Conservation (phyloP, 1,140 invertebrate genomes). For the Drosophila punjabiensis region DNA sequence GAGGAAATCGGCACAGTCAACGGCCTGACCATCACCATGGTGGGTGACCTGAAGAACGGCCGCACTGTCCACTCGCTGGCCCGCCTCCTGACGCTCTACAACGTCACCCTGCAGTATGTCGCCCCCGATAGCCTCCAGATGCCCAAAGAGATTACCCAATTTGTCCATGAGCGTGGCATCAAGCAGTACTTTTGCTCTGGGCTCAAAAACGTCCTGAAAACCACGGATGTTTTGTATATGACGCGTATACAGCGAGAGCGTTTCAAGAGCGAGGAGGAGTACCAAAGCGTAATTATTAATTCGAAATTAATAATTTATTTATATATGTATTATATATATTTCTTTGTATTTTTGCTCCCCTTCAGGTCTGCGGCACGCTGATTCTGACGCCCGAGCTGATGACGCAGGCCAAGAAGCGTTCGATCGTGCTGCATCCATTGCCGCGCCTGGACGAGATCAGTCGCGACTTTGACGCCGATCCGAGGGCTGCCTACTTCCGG, state of each 20-base stretch:
- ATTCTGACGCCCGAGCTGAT: constrained; percentile 97
- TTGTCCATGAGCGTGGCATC: constrained; percentile 92
- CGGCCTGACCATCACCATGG: constrained; percentile 95
- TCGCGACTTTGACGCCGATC: constrained; percentile 97
- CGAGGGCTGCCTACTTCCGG: constrained; percentile 98
- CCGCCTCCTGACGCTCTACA: constrained; percentile 94
- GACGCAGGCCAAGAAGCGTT: constrained; percentile 96
- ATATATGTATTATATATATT: not conserved
- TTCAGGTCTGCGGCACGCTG: constrained; percentile 92
- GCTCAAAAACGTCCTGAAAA: constrained; percentile 94
- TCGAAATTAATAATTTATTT: not conserved
- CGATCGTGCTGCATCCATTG: constrained; percentile 99
- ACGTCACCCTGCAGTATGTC: constrained; percentile 96
- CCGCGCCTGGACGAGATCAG: constrained; percentile 98
- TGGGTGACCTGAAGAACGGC: constrained; percentile 99
- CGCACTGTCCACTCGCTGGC: constrained; percentile 99
- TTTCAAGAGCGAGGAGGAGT: constrained; percentile 94
- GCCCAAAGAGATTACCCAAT: constrained; percentile 94
- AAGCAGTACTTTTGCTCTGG: constrained; percentile 90
- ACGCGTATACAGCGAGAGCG: constrained; percentile 98
- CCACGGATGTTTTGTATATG: constrained; percentile 99
- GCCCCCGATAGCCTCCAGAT: constrained; percentile 94
- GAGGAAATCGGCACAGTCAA: constrained; percentile 99
- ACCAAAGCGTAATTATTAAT: constrained; percentile 87
- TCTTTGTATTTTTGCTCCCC: not conserved